These are phyloP conservation scores for Chloropsis hardwickii DNA, from an alignment of 2,113 vertebrate species.

Conservation along the genomic window DNA sequence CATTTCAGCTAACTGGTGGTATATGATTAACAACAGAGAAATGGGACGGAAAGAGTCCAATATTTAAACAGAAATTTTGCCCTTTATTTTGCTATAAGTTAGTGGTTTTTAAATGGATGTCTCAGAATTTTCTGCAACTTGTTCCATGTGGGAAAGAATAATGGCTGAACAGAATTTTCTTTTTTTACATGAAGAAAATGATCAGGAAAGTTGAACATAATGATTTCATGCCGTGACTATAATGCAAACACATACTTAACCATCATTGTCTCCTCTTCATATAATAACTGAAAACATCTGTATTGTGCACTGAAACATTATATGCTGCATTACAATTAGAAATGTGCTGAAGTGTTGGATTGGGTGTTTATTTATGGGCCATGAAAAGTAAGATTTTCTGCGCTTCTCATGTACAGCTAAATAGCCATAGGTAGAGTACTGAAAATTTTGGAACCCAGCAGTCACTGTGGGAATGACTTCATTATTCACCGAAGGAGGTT, in stretches of 20 bases:
- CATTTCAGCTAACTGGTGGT: neutral
- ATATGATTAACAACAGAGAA: neutral
- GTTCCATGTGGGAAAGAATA: neutral
- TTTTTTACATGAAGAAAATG: constrained; percentile 47
- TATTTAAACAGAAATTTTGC: neutral
- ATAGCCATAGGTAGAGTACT: constrained; percentile 61
- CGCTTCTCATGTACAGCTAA: constrained; percentile 42
- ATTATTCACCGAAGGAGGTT: constrained; percentile 53
- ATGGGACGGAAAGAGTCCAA: neutral
- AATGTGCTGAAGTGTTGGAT: constrained; percentile 68
- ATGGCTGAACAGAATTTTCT: constrained; percentile 23
- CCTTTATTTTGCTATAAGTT: neutral
- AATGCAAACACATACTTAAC: constrained; percentile 69
- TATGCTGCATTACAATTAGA: constrained; percentile 67
- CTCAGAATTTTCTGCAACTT: constrained; percentile 4
- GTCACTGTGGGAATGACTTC: constrained; percentile 62
- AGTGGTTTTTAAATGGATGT: neutral
- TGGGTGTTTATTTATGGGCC: constrained; percentile 67
- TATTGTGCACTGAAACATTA: constrained; percentile 66
- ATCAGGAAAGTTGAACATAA: constrained; percentile 65
- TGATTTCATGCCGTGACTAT: constrained; percentile 64
- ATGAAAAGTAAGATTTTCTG: constrained; percentile 64
- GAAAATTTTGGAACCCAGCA: constrained; percentile 60
- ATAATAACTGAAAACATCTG: constrained; percentile 72
- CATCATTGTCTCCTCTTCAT: constrained; percentile 69